These are phyloP conservation scores for Arctia plantaginis DNA, from an alignment of 2,888 invertebrate species.

Conservation along the genomic window DNA sequence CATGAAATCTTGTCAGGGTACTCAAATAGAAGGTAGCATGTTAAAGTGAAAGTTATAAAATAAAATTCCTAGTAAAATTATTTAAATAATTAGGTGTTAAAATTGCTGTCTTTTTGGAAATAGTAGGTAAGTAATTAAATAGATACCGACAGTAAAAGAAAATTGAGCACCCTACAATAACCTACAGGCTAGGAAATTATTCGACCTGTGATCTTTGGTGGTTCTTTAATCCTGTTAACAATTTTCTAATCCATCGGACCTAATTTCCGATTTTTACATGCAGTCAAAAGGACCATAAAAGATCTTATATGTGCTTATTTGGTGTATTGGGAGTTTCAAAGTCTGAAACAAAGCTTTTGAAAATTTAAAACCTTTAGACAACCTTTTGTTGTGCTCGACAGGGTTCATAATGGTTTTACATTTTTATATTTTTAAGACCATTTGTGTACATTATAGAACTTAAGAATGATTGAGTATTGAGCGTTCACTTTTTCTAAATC, in stretches of 20 bases:
- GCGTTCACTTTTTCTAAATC: neutral
- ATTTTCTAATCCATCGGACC: neutral
- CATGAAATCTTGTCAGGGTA: conserved; percentile 47
- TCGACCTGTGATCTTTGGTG: conserved; percentile 50
- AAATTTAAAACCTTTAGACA: no score
- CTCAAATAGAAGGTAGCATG: conserved; percentile 61
- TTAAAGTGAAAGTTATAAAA: conserved; percentile 47
- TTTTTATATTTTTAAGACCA: no score
- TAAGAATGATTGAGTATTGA: no score
- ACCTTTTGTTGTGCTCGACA: no score
- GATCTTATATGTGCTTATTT: conserved; percentile 60
- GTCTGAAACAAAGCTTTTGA: neutral
- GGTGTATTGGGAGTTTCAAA: conserved; percentile 61
- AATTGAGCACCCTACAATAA: conserved; percentile 51
- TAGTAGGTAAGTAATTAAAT: conserved; percentile 48
- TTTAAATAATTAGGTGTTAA: conserved; percentile 33
- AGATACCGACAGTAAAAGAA: conserved; percentile 31
- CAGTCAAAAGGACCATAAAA: conserved; percentile 41
- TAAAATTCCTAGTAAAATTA: conserved; percentile 11
- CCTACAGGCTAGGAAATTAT: conserved; percentile 47
- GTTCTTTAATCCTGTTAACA: conserved; percentile 22
- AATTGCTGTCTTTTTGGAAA: conserved; percentile 44
- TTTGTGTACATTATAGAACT: no score
- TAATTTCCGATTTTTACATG: neutral
- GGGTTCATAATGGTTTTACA: no score